Evolutionary conservation across 2,888 invertebrate genomes (phyloP).

Genomic region (Globia sparganii): DNA sequence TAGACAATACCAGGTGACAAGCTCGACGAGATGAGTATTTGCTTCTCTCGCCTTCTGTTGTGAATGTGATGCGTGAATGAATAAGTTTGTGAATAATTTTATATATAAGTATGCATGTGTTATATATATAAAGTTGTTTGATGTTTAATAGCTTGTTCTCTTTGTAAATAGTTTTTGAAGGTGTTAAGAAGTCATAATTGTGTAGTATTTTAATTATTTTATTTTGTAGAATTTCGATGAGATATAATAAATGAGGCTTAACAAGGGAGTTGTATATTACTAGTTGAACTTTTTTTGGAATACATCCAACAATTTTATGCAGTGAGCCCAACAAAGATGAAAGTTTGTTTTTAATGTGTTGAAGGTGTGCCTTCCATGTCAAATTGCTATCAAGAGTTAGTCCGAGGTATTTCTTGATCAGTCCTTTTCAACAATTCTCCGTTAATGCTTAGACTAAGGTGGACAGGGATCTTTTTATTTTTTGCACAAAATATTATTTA

Average conservation of each 20-base stretch:
- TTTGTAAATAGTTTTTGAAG: not conserved
- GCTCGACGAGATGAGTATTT: not conserved
- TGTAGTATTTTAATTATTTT: not conserved
- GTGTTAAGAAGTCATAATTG: not conserved
- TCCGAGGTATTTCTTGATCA: no score
- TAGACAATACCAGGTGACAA: not conserved
- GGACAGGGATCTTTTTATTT: no score
- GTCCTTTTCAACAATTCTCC: no score
- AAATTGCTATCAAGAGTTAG: no score
- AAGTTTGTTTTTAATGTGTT: not conserved
- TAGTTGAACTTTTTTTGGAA: not conserved
- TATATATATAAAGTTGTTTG: not conserved
- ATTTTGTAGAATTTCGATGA: not conserved
- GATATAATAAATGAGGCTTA: slow-evolving; percentile 1
- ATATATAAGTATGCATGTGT: not conserved
- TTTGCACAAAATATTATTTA: no score
- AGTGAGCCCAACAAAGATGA: not conserved
- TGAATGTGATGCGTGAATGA: not conserved
- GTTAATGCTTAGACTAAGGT: no score
- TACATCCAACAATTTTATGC: not conserved
- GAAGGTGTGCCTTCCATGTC: not conserved
- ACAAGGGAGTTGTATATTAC: slow-evolving; percentile 1
- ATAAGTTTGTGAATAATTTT: not conserved
- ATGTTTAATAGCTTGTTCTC: not conserved
- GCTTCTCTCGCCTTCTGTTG: not conserved